Conservation (phyloP, 2,888 invertebrate species). For the Synergus japonicus region DNA sequence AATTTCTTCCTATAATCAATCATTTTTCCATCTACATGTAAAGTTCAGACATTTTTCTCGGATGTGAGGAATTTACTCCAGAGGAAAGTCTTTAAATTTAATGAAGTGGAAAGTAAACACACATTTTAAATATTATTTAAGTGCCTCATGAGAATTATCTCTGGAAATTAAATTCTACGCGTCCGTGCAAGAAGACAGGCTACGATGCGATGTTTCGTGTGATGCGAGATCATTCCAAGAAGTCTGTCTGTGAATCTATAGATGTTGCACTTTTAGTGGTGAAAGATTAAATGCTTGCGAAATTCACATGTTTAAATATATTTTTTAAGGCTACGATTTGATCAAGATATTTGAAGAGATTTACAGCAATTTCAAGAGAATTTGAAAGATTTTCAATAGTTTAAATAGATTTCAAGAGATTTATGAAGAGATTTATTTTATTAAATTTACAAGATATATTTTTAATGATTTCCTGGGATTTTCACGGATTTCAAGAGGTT, state of each 20-base stretch:
- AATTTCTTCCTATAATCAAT: too few species aligned
- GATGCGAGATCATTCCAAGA: slow-evolving; percentile 68
- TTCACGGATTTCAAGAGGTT: too few species aligned
- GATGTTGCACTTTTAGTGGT: slow-evolving; percentile 58
- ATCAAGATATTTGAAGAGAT: too few species aligned
- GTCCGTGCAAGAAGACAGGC: slow-evolving; percentile 56
- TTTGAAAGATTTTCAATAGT: too few species aligned
- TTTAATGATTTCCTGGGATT: too few species aligned
- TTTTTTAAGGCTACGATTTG: too few species aligned
- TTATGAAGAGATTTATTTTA: too few species aligned
- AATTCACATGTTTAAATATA: background rate
- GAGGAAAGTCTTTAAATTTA: background rate
- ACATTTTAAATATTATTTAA: background rate
- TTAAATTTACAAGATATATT: too few species aligned
- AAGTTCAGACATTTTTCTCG: too few species aligned
- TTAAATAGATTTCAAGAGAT: too few species aligned
- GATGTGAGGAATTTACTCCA: background rate
- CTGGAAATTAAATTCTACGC: slow-evolving; percentile 62
- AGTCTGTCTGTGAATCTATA: slow-evolving; percentile 66
- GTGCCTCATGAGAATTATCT: background rate
- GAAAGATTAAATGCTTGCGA: slow-evolving; percentile 53
- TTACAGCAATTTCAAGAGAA: too few species aligned
- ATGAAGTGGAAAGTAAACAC: background rate
- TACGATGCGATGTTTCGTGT: slow-evolving; percentile 56
- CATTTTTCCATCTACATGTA: too few species aligned